These are phyloP conservation scores for Phoenicopterus ruber DNA, from an alignment of 2,113 vertebrate species.

Conservation along the genomic window DNA sequence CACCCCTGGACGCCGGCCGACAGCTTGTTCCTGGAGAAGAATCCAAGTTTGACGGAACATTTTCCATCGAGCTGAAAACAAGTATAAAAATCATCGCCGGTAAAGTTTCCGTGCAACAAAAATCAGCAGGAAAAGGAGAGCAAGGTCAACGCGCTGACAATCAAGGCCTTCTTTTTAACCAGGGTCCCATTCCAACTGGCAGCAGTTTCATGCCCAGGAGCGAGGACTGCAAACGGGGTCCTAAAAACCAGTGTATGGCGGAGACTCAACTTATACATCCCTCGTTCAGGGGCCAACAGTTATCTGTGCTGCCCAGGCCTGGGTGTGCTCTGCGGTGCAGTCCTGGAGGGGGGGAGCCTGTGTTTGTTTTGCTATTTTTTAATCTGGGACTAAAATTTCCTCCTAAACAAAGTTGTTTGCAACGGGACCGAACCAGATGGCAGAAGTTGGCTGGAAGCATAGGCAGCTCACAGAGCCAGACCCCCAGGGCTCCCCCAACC, in stretches of 20 bases:
- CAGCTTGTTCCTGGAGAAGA: background rate
- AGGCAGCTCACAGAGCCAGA: background rate
- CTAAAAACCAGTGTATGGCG: fast-evolving
- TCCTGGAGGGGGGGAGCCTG: background rate
- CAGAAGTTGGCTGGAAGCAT: fast-evolving
- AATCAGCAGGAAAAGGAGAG: background rate
- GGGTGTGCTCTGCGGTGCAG: background rate
- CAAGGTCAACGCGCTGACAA: background rate
- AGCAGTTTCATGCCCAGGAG: background rate
- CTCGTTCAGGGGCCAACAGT: background rate
- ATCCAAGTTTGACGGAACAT: background rate
- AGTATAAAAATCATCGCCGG: background rate
- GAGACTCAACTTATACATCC: background rate
- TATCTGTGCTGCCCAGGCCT: background rate
- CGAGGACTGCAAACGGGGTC: fast-evolving
- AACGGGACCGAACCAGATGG: fast-evolving
- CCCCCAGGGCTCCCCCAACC: fast-evolving
- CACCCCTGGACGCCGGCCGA: background rate
- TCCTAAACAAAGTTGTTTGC: background rate
- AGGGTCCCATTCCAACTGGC: background rate
- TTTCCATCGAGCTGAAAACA: background rate
- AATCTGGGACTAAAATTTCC: background rate
- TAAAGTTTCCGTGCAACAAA: background rate
- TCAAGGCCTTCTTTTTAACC: background rate
- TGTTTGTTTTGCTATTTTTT: background rate